Percentiles rank a stretch among this genome's conserved stretches.
phyloP scores from a whole-genome alignment of 2,797 vertebrate species.

The Triplophysa bombifrons region DNA sequence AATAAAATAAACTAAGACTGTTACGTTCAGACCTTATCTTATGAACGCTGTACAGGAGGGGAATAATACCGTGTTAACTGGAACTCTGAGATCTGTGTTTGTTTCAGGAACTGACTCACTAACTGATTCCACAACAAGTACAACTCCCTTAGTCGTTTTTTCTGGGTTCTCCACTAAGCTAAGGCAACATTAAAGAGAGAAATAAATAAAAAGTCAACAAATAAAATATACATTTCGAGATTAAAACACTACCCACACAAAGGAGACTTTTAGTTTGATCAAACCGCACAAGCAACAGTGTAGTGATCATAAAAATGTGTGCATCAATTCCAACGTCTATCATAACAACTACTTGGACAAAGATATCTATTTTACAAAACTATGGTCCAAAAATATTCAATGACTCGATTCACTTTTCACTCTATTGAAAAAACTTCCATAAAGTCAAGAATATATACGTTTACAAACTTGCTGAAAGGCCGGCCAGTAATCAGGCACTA shows the following conservation, averaged over 20 bases:
- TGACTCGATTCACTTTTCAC: not conserved
- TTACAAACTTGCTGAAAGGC: conserved; percentile 1
- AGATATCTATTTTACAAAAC: too few species aligned
- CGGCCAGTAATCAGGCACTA: not conserved
- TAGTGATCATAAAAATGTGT: not conserved
- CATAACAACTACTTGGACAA: not conserved
- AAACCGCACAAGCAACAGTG: not conserved
- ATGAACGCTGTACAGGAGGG: conserved; percentile 70
- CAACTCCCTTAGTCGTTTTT: conserved; percentile 68
- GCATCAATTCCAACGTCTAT: not conserved
- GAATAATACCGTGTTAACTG: conserved; percentile 83
- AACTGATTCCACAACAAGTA: conserved; percentile 76
- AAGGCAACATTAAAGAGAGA: conserved; percentile 50
- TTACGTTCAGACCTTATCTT: conserved; percentile 17
- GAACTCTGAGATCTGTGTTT: conserved; percentile 80
- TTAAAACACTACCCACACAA: conserved; percentile 3
- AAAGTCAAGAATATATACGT: conserved; percentile 3
- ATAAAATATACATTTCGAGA: not conserved
- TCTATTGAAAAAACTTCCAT: not conserved
- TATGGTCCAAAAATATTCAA: not conserved
- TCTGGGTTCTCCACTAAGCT: conserved; percentile 73
- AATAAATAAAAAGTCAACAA: not conserved
- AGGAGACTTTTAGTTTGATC: not conserved
- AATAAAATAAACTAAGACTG: not conserved
- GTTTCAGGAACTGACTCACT: conserved; percentile 87